A percentile compares a stretch with the other conserved stretches of the same genome.
Conservation (phyloP, 2,113 vertebrate species). For the Zootoca vivipara region DNA sequence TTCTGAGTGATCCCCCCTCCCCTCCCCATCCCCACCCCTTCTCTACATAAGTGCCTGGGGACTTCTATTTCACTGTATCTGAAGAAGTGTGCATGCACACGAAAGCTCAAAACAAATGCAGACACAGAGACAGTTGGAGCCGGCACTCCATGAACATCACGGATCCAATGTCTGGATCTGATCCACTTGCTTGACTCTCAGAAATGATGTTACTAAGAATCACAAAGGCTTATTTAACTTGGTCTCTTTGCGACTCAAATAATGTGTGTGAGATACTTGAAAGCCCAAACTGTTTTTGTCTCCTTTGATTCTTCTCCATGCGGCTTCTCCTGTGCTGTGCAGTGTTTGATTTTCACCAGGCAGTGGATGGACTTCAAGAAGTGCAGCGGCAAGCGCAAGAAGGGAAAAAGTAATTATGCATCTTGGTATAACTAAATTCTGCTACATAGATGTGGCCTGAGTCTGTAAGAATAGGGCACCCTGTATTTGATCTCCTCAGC, state of each 20-base stretch:
- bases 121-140: no score
- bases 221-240: neutral
- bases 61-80: no score
- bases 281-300: conserved; percentile 16
- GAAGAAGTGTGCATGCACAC: no score
- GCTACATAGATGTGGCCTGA: conserved; percentile 19
- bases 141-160: no score
- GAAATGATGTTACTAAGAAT: neutral
- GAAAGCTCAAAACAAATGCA: no score
- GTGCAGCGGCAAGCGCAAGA: conserved; percentile 93
- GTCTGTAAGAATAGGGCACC: conserved; percentile 13
- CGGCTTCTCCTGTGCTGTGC: conserved; percentile 51
- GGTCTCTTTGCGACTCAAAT: neutral
- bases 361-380: conserved; percentile 95
- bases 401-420: conserved; percentile 90
- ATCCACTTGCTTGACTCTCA: neutral
- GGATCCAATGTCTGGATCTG: neutral
- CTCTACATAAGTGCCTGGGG: no score
- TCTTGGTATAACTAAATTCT: conserved; percentile 24
- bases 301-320: neutral
- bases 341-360: conserved; percentile 99
- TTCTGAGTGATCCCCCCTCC: no score
- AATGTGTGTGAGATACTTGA: neutral
- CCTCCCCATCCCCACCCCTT: no score
- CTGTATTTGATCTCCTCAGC: neutral